Evolutionary conservation across 1,140 invertebrate genomes (phyloP), one percentile per base, ranked within the genome.

Genomic region (Danaus melanippus): DNA sequence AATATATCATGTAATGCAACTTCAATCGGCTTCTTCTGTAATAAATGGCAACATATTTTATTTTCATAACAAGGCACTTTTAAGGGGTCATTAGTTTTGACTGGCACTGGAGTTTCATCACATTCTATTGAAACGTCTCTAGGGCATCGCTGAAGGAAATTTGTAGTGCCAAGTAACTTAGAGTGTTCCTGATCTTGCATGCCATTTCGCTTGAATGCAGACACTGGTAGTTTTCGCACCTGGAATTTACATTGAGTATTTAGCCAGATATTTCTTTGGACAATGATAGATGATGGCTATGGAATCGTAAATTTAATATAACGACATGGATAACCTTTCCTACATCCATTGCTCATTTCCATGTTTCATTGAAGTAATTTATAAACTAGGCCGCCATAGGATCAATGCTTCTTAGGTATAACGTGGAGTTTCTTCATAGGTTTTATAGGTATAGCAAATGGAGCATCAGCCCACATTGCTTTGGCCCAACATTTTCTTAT

Each of bases 171-270:
- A 50, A 77, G 64, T n/a, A 69, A 42, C 53, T 72, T 79, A 10
- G 79, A 80, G 67, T 82, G 74, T 51, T 84, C 79, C 58, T 81
- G 76, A 58, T 85, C 82, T 64, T 84, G 79, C 73, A 84, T 77
- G 49, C 80, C 79, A 53, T 85, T 84, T 44, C 82, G 76, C 64
- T 82, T 85, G 68, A 85, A 85, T 45, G 82, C 80, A 55, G 74
- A 65, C 39, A 80, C 72, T 50, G 82, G 82, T 53, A 85, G 57
- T 63, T 73, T 71, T 49, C 59, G 61, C 56, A 85, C 79, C 82
- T 85, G 82, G 59, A 85, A 85, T 60, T 67, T 69, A 84, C 58
- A 71, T 64, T 54, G 47, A 53, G 58, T 56, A 51, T 74, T 74
- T 72, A 76, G 46, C 17, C 46, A 21, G 46, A 50, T 50, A 42